phyloP scores from a whole-genome alignment of 2,888 invertebrate genomes.

The Cordylochernes scorpioides region DNA sequence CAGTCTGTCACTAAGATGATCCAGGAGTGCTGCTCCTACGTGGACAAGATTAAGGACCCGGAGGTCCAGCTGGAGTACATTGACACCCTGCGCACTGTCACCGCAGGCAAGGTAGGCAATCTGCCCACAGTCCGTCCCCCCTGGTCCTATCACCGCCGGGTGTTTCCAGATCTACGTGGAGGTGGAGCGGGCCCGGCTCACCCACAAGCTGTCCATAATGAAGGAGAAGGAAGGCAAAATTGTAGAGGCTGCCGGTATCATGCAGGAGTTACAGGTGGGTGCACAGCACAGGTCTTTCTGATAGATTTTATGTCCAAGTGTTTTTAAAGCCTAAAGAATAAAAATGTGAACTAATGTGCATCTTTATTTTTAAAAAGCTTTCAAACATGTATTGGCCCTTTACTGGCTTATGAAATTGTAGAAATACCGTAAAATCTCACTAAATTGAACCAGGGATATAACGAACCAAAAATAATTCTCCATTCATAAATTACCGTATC shows the following conservation, averaged over 20 bases:
- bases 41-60: slow-evolving; percentile 69
- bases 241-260: slow-evolving; percentile 64
- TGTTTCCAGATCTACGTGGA: slow-evolving; percentile 73
- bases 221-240: slow-evolving; percentile 32
- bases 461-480: no score
- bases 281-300: no score
- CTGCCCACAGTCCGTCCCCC: neutral
- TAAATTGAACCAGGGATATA: no score
- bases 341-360: no score
- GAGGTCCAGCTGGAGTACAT: slow-evolving; percentile 76
- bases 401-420: no score
- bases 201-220: slow-evolving; percentile 36
- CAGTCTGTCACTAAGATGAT: slow-evolving; percentile 71
- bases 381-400: no score
- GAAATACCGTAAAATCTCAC: no score
- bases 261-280: slow-evolving; percentile 63
- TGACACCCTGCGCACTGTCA: slow-evolving; percentile 74
- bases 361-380: no score
- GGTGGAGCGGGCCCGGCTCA: slow-evolving; percentile 83
- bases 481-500: no score
- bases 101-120: slow-evolving; percentile 57
- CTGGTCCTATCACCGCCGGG: neutral
- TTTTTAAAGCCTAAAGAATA: no score
- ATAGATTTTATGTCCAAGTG: no score
- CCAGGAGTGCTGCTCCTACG: slow-evolving; percentile 73